These are phyloP conservation scores for Pseudochirops corinnae DNA, from an alignment of 2,797 vertebrate genomes.

Conservation along the genomic window DNA sequence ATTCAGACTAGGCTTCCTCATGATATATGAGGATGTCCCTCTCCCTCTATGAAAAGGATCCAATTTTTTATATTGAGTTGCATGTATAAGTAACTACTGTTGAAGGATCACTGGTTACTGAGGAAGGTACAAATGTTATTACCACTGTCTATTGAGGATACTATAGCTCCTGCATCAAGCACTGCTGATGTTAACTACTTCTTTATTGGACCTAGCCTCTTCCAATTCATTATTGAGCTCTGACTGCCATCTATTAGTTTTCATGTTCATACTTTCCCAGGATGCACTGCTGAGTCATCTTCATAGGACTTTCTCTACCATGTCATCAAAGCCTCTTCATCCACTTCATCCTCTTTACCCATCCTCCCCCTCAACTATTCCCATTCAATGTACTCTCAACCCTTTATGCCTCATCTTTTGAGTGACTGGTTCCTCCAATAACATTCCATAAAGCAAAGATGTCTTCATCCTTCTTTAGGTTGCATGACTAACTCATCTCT, in stretches of 20 bases:
- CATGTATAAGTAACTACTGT: not conserved
- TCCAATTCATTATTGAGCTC: not conserved
- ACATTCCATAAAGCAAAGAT: not conserved
- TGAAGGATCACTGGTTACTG: not conserved
- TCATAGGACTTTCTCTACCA: not conserved
- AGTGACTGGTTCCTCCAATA: not conserved
- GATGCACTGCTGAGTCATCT: not conserved
- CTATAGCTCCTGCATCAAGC: not conserved
- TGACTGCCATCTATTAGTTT: not conserved
- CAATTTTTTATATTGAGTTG: not conserved
- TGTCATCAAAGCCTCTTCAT: not conserved
- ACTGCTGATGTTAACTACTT: too few relatives aligned
- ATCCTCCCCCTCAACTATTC: not conserved
- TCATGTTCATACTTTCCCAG: not conserved
- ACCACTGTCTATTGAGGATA: not conserved
- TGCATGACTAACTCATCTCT: not conserved
- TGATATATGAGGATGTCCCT: not conserved
- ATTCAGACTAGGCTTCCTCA: not conserved
- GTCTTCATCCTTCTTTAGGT: not conserved
- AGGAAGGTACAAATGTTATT: not conserved
- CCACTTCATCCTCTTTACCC: not conserved
- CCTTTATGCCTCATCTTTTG: too few relatives aligned
- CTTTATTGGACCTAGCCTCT: not conserved
- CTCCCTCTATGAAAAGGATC: not conserved
- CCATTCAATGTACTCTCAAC: not conserved